Evolutionary conservation across 2,888 invertebrate species (phyloP).

Genomic region (Melanargia galathea): DNA sequence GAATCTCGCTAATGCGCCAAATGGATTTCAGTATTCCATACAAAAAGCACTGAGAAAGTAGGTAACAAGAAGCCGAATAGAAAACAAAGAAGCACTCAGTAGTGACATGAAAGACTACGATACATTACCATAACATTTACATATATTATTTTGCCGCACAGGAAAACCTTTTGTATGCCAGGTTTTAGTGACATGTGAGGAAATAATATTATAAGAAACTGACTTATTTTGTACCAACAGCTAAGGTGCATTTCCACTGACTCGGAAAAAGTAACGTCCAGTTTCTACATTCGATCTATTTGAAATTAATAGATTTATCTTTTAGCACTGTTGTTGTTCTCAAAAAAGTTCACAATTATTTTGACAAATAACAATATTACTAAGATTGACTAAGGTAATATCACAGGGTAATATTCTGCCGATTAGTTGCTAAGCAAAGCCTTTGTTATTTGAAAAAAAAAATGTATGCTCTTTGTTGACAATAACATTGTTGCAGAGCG

Average conservation of each 20-base stretch:
- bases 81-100: slow-evolving; percentile 22
- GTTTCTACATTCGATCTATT: too few relatives aligned
- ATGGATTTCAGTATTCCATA: slow-evolving; percentile 14
- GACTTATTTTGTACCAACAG: not conserved
- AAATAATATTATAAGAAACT: slow-evolving; percentile 7
- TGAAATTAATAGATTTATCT: too few relatives aligned
- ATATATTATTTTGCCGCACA: slow-evolving; percentile 16
- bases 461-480: too few relatives aligned
- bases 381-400: too few relatives aligned
- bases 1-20: slow-evolving; percentile 14
- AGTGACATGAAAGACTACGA: slow-evolving; percentile 19
- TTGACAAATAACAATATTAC: too few relatives aligned
- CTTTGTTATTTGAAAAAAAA: too few relatives aligned
- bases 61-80: slow-evolving; percentile 18
- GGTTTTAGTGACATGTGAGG: slow-evolving; percentile 12
- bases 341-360: too few relatives aligned
- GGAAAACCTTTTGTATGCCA: slow-evolving; percentile 6
- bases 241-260: not conserved
- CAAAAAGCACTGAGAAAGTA: slow-evolving; percentile 14
- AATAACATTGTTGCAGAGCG: too few relatives aligned
- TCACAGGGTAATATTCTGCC: too few relatives aligned
- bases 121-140: slow-evolving; percentile 21
- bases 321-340: too few relatives aligned
- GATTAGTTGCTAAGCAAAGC: too few relatives aligned
- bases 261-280: too few relatives aligned